A percentile compares a stretch with the other conserved stretches of the same genome.
These are phyloP conservation scores for Craseonycteris thonglongyai DNA, from an alignment of 2,113 vertebrate genomes.

Conservation along the genomic window DNA sequence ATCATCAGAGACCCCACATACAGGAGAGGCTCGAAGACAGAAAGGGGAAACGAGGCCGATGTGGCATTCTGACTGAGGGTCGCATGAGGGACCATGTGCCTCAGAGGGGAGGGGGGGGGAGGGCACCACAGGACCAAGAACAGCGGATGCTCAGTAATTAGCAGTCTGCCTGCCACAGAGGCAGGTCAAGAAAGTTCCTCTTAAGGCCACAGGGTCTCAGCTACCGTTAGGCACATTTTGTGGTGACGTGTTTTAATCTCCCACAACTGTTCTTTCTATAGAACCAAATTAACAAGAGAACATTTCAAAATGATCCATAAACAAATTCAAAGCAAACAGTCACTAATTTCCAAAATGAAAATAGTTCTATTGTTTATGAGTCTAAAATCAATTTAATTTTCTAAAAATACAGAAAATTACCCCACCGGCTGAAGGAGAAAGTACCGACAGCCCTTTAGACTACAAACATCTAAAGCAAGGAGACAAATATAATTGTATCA, in stretches of 20 bases:
- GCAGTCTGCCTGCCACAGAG: background rate
- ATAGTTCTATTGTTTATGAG: background rate
- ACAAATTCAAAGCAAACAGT: background rate
- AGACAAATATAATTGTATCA: background rate
- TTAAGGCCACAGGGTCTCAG: background rate
- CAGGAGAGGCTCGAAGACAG: background rate
- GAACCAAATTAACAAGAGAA: background rate
- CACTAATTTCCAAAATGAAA: constrained; percentile 33
- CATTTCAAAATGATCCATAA: background rate
- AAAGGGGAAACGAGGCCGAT: background rate
- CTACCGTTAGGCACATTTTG: background rate
- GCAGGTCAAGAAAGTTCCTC: background rate
- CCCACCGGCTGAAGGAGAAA: constrained; percentile 3
- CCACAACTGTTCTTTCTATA: background rate
- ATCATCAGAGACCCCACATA: no score
- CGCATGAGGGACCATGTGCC: background rate
- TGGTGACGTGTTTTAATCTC: background rate
- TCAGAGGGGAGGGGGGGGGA: background rate
- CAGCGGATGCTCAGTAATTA: background rate
- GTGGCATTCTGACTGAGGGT: background rate
- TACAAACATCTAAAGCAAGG: background rate
- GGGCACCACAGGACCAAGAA: background rate
- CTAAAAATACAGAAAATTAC: background rate
- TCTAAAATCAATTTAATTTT: background rate
- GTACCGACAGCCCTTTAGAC: background rate